Percentiles rank a stretch among this genome's conserved stretches.
Conservation (phyloP, 1,140 invertebrate genomes). For the Micrasema minimum region DNA sequence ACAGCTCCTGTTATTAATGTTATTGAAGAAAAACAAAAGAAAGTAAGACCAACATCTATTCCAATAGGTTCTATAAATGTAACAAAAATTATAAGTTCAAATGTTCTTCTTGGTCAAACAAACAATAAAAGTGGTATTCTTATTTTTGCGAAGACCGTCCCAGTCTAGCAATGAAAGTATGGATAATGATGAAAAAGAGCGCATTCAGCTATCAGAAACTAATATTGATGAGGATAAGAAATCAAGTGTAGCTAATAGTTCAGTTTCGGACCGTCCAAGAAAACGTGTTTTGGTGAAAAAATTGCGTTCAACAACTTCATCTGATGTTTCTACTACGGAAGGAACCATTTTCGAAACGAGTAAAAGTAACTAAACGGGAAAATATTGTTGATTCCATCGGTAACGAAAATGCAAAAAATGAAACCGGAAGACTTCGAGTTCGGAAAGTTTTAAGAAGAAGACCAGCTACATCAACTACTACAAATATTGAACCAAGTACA, state of each 20-base stretch:
- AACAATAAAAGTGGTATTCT: constrained; percentile 51
- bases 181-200: constrained; percentile 63
- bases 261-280: constrained; percentile 54
- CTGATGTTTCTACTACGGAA: constrained; percentile 53
- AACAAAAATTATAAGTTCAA: constrained; percentile 51
- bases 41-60: constrained; percentile 2
- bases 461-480: constrained; percentile 56
- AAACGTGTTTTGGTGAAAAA: constrained; percentile 57
- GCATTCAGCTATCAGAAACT: constrained; percentile 68
- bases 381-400: constrained; percentile 3
- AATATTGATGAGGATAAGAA: constrained; percentile 68
- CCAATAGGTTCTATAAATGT: constrained; percentile 41
- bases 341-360: constrained; percentile 56
- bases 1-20: constrained; percentile 48
- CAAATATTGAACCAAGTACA: constrained; percentile 47
- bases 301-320: constrained; percentile 53
- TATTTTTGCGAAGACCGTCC: constrained; percentile 46
- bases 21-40: constrained; percentile 36
- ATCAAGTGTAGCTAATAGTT: constrained; percentile 50
- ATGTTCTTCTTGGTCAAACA: constrained; percentile 46
- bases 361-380: constrained; percentile 42
- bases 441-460: constrained; percentile 58
- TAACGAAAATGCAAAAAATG: constrained; percentile 30
- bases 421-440: constrained; percentile 57
- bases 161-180: constrained; percentile 16